Base-by-base conservation (phyloP, 2,797 vertebrate species). In the Morus bassanus region DNA sequence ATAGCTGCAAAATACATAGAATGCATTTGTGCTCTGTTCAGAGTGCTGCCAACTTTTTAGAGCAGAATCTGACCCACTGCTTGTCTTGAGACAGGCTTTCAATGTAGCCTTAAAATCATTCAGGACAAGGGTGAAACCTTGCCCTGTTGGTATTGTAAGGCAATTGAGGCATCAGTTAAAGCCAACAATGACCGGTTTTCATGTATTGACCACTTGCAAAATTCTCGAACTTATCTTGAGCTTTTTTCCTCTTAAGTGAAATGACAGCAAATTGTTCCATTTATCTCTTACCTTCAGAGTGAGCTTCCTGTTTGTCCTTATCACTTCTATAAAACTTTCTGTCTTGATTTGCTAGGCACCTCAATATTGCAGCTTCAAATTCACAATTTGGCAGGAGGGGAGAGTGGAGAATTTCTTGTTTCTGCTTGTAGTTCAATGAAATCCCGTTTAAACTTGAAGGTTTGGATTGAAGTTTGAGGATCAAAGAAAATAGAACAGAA, bases 381-480 rank as follows among this genome's bases (percentile, higher is more conserved):
- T 95, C 57, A 8, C 56, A 17, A 81, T 96, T 94, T 88, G 85
- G 53, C 86, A 88, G 87, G 61, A 87, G 56, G 21, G 33, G 43
- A 48, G 35, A 61, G 30, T 7, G 13, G 25, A 78, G 63, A 82
- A 95, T 88, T 96, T 85, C 72, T 90, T 80, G 69, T 85, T 96
- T 87, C 91, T 82, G 88, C 87, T 96, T 96, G 95, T 59, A 96
- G 89, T 96, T 95, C 43, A 96, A 94, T 33, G 25, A 96, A 97
- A 97, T 97, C 92, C 61, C 84, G 75, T 96, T 96, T 96, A 88
- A 96, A 96, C 59, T 50, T 83, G 88, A 74, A 95, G 92, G 83
- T 92, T 91, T 81, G 88, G 88, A 93, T 91, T 97, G 96, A 95
- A 93, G 90, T 79, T 84, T 90, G 79, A 94, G 83, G 95, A 97